phyloP scores from a whole-genome alignment of 30 jellyfish, hydroid and myxozoan species.

The Turritopsis rubra region DNA sequence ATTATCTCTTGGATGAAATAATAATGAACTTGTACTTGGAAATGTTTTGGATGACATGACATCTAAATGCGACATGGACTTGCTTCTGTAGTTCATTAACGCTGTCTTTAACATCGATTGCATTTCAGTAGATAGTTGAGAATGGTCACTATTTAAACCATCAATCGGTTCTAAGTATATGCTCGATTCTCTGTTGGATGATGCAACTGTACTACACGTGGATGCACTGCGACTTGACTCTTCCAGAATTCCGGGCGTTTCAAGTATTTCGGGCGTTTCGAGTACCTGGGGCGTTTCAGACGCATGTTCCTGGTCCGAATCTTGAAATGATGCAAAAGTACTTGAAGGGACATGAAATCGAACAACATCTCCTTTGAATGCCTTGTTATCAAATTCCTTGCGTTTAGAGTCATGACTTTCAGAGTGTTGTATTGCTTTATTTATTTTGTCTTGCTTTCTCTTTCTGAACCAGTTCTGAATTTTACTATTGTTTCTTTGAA shows the following conservation, averaged over 20 bases:
- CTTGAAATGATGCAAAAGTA: neutral
- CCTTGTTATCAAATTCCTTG: constrained; percentile 10
- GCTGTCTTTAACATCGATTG: neutral
- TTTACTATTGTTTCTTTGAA: neutral
- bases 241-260: neutral
- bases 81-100: neutral
- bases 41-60: neutral
- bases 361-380: constrained; percentile 12
- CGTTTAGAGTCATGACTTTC: neutral
- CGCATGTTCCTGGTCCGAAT: neutral
- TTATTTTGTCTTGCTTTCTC: neutral
- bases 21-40: constrained; percentile 2
- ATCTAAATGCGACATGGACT: neutral
- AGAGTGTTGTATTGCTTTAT: neutral
- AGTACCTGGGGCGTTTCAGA: too few relatives aligned
- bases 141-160: neutral
- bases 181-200: neutral
- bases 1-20: neutral
- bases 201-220: neutral
- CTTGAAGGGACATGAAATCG: neutral
- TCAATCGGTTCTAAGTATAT: constrained; percentile 1
- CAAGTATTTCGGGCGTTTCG: neutral
- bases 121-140: neutral
- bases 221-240: neutral
- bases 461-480: neutral